Percentiles rank a stretch among this genome's conserved stretches.
These are phyloP conservation scores for Engystomops pustulosus DNA, from an alignment of 2,113 vertebrate genomes.

Conservation along the genomic window DNA sequence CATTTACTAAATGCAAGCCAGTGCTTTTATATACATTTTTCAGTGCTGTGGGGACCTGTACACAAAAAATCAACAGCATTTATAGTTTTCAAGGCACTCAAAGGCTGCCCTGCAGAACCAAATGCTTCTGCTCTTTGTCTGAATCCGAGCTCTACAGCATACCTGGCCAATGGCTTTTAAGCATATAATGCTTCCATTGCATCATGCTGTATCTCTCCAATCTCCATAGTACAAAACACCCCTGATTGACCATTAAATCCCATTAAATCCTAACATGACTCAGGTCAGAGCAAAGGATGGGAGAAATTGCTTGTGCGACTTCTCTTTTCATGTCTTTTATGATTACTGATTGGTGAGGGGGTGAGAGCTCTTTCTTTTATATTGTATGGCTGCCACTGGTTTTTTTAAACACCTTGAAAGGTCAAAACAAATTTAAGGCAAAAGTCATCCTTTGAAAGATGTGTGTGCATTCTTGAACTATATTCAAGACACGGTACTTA, in stretches of 20 bases:
- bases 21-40: no score
- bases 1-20: neutral
- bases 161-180: neutral
- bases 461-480: neutral
- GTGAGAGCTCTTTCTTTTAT: constrained; percentile 25
- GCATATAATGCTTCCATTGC: constrained; percentile 3
- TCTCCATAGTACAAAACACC: constrained; percentile 45
- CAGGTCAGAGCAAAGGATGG: constrained; percentile 27
- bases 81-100: neutral
- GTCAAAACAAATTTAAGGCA: constrained; percentile 36
- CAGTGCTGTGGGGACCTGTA: neutral
- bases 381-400: constrained; percentile 10
- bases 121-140: neutral
- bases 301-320: constrained; percentile 17
- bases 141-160: neutral
- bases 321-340: constrained; percentile 45
- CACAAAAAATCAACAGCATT: constrained; percentile 9
- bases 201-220: constrained; percentile 37
- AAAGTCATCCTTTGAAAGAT: constrained; percentile 35
- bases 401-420: constrained; percentile 27
- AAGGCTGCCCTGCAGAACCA: constrained; percentile 16
- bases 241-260: constrained; percentile 50
- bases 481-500: constrained; percentile 2
- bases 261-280: constrained; percentile 51
- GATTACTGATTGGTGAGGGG: constrained; percentile 8